Percentiles rank a stretch among this genome's conserved stretches.
These are phyloP conservation scores for Caenorhabditis sinica DNA, from an alignment of 2,888 invertebrate genomes.

Conservation along the genomic window DNA sequence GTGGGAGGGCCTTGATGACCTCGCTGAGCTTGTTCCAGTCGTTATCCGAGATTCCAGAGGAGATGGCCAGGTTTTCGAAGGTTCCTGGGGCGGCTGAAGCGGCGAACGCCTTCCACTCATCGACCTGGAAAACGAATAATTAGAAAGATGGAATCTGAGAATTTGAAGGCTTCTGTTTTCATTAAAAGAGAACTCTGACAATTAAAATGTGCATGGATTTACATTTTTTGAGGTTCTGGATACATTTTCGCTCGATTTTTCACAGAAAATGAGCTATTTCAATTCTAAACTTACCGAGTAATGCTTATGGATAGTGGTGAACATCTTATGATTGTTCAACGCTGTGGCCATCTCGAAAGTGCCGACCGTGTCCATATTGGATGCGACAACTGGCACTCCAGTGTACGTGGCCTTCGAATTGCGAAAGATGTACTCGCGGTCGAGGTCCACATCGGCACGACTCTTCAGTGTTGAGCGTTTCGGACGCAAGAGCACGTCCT, in stretches of 20 bases:
- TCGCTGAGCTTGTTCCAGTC: conserved; percentile 90
- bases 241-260: too few relatives aligned
- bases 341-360: conserved; percentile 94
- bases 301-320: conserved; percentile 95
- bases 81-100: conserved; percentile 61
- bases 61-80: conserved; percentile 88
- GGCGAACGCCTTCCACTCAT: conserved; percentile 80
- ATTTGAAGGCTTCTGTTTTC: too few relatives aligned
- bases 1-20: conserved; percentile 85
- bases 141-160: not conserved
- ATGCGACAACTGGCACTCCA: conserved; percentile 88
- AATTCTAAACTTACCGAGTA: conserved; percentile 86
- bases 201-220: too few relatives aligned
- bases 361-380: conserved; percentile 97
- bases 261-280: too few relatives aligned
- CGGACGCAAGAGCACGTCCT: conserved; percentile 93
- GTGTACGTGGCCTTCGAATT: conserved; percentile 84
- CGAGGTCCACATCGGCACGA: conserved; percentile 79
- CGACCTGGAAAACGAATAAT: conserved; percentile 79
- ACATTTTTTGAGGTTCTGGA: too few relatives aligned
- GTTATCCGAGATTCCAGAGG: conserved; percentile 90
- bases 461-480: conserved; percentile 90
- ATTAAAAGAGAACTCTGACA: too few relatives aligned
- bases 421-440: conserved; percentile 83
- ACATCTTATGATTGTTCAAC: conserved; percentile 91